A percentile compares a stretch with the other conserved stretches of the same genome.
These are phyloP conservation scores for Lycaon pictus DNA, from an alignment of 2,113 vertebrate genomes.

Conservation along the genomic window DNA sequence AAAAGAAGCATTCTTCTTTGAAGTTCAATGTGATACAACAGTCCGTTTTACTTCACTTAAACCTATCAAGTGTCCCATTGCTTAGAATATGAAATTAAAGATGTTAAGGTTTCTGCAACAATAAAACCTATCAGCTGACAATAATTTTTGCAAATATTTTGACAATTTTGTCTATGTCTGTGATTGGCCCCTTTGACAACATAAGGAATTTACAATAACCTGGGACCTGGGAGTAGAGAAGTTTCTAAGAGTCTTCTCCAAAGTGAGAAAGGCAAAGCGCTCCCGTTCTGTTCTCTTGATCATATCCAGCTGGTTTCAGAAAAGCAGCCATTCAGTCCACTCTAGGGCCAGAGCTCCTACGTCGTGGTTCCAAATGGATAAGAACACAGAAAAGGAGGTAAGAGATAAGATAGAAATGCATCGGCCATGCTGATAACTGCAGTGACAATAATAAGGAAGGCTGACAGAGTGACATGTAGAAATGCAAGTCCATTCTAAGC, in stretches of 20 bases:
- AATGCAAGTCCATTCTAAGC: constrained; percentile 62
- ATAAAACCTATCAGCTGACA: not conserved
- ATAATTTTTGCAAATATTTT: constrained; percentile 51
- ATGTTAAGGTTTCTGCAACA: constrained; percentile 7
- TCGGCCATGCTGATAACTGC: constrained; percentile 72
- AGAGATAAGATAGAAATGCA: constrained; percentile 80
- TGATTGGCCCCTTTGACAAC: constrained; percentile 38
- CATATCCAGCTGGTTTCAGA: constrained; percentile 67
- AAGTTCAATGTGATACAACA: constrained; percentile 5
- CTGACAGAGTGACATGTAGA: constrained; percentile 75
- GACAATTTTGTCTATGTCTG: not conserved
- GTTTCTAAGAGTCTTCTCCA: constrained; percentile 65
- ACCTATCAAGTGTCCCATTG: not conserved
- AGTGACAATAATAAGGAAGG: constrained; percentile 75
- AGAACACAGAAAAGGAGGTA: constrained; percentile 48
- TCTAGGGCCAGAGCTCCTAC: constrained; percentile 63
- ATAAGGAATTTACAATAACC: constrained; percentile 54
- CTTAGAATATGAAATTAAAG: constrained; percentile 32
- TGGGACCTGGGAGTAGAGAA: not conserved
- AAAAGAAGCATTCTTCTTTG: constrained; percentile 45
- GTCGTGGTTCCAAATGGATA: constrained; percentile 77
- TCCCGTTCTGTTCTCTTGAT: constrained; percentile 74
- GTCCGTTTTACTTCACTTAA: not conserved
- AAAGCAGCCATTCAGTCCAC: constrained; percentile 66
- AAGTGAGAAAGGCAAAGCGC: constrained; percentile 71